Evolutionary conservation across 2,797 vertebrate species (phyloP).

Genomic region (Paedocypris micromegethes): DNA sequence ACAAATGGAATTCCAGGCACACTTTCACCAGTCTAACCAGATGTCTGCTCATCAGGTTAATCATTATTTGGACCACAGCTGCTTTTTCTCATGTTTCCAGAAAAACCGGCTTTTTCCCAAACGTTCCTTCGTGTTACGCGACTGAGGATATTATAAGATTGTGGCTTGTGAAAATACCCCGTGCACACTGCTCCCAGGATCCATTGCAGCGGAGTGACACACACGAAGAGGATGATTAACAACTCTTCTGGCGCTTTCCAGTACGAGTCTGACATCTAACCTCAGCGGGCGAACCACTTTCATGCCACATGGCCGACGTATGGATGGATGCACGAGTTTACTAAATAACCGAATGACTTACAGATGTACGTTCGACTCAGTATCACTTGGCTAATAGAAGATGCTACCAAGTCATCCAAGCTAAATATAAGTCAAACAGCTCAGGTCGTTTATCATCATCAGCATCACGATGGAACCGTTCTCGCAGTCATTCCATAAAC

Average conservation of each 20-base stretch:
- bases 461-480: slow-evolving; percentile 26
- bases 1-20: slow-evolving; percentile 21
- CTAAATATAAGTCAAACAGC: slow-evolving; percentile 40
- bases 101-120: slow-evolving; percentile 1
- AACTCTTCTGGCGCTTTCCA: slow-evolving; percentile 3
- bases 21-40: slow-evolving; percentile 24
- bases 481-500: slow-evolving; percentile 23
- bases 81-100: slow-evolving; percentile 34
- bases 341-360: slow-evolving; percentile 36
- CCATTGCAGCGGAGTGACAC: not conserved
- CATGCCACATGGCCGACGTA: slow-evolving; percentile 12
- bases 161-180: not conserved
- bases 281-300: slow-evolving; percentile 13
- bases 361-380: slow-evolving; percentile 40
- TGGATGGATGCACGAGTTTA: slow-evolving; percentile 9
- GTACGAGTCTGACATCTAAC: slow-evolving; percentile 18
- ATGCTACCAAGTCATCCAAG: slow-evolving; percentile 32
- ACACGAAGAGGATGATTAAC: not conserved
- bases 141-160: slow-evolving; percentile 13
- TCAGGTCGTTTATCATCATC: slow-evolving; percentile 46
- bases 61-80: slow-evolving; percentile 39
- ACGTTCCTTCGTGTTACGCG: slow-evolving; percentile 6
- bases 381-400: slow-evolving; percentile 14
- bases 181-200: too few relatives aligned
- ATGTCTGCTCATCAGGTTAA: slow-evolving; percentile 38